Evolutionary conservation across 2,797 vertebrate genomes (phyloP), one percentile per base, ranked within the genome.

Genomic region (Melanotaenia maccullochi): DNA sequence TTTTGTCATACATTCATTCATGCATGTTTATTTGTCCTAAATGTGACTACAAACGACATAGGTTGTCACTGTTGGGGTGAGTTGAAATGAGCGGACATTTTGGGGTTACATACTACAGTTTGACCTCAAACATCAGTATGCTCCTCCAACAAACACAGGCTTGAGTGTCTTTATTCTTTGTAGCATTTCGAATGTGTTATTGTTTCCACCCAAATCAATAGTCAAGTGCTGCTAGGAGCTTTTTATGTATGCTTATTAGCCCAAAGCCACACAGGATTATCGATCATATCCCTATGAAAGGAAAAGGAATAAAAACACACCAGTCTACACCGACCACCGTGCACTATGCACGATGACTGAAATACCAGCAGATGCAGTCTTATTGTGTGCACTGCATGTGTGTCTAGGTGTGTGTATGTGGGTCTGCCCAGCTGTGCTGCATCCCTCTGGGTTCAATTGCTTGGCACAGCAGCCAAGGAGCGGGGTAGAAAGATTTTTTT

Each of bases 51-150:
- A 68, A 72, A 60, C 67, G 66, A 65, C 78, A 65, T 56, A 4
- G 12, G 66, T 57, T 78, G 77, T 85, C 66, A 65, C 5, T 33
- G 28, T 33, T 14, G 57, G 32, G 57, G n/a, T 16, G 38, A 44
- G 38, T 38, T 89, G 73, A 88, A 30, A 52, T 79, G 76, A 86
- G 70, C 33, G 86, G 90, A 88, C 91, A 83, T 82, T 92, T 91
- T 88, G 78, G 72, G 90, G 89, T 83, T 87, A 78, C 38, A 30
- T 44, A 9, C 38, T 49, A 52, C 44, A 79, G 60, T 58, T 18
- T 71, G 82, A 83, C 85, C 85, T 81, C 73, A 75, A 82, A 78
- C 49, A 61, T 75, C 36, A 70, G 57, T 56, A 1, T 38, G 24
- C 30, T 77, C 9, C 5, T 65, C 13, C 25, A 42, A 47, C 24